A percentile compares a stretch with the other conserved stretches of the same genome.
Conservation (phyloP, 2,888 invertebrate species). For the Sinotaia quadrata region DNA sequence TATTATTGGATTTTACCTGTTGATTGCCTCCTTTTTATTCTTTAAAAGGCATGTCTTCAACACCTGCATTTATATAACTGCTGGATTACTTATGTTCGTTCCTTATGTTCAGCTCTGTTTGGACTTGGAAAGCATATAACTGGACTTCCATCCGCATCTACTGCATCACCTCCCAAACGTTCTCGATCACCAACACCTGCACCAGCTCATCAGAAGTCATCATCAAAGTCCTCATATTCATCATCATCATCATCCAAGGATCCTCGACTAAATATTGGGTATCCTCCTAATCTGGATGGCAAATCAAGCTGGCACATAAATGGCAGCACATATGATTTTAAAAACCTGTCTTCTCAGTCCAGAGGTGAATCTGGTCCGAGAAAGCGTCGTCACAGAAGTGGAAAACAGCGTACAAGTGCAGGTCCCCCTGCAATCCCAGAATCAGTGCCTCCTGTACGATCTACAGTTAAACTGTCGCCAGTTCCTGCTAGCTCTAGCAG, state of each 20-base stretch:
- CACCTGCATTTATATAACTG: too few relatives aligned
- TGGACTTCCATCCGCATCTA: slow-evolving; percentile 31
- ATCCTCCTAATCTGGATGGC: slow-evolving; percentile 16
- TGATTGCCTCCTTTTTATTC: too few relatives aligned
- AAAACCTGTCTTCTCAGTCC: not conserved
- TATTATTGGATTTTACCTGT: too few relatives aligned
- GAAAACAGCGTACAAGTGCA: slow-evolving; percentile 14
- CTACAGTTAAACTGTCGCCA: too few relatives aligned
- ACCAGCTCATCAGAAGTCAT: slow-evolving; percentile 17
- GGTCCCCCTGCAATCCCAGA: slow-evolving; percentile 13
- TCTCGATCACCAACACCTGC: slow-evolving; percentile 26
- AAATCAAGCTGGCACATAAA: slow-evolving; percentile 20
- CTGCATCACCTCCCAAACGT: slow-evolving; percentile 18
- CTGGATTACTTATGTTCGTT: too few relatives aligned
- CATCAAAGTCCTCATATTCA: slow-evolving; percentile 4
- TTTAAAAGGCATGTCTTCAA: too few relatives aligned
- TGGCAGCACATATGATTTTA: slow-evolving; percentile 20
- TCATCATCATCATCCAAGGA: slow-evolving; percentile 19
- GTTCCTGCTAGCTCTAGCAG: too few relatives aligned
- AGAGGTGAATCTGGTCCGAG: not conserved
- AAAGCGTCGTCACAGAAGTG: slow-evolving; percentile 18
- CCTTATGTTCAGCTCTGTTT: slow-evolving; percentile 42
- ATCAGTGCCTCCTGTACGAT: too few relatives aligned
- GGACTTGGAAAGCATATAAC: slow-evolving; percentile 33
- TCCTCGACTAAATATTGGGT: not conserved